These are phyloP conservation scores for Crocidura indochinensis DNA, from an alignment of 2,797 vertebrate genomes.

Conservation along the genomic window DNA sequence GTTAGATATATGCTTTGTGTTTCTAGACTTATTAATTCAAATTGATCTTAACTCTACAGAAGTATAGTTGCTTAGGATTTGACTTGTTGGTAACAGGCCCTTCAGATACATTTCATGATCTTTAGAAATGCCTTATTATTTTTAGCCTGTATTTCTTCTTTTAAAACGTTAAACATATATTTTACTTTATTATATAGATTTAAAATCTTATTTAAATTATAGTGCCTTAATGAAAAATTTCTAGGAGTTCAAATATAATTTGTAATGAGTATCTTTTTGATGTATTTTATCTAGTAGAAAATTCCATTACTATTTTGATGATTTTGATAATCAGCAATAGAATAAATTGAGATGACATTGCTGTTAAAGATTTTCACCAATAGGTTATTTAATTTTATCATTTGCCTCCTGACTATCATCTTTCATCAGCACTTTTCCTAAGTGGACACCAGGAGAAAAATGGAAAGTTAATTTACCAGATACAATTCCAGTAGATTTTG, in stretches of 20 bases:
- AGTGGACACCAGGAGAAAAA: conserved; percentile 80
- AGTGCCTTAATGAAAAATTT: background rate
- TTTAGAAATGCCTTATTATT: background rate
- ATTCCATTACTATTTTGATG: background rate
- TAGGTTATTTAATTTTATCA: background rate
- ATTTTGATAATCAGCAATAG: background rate
- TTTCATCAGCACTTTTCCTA: conserved; percentile 74
- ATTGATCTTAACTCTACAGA: background rate
- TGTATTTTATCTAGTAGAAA: background rate
- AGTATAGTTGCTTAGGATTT: background rate
- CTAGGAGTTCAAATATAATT: background rate
- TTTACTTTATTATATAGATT: background rate
- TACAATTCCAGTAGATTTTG: conserved; percentile 81
- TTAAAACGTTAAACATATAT: background rate
- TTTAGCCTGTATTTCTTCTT: background rate
- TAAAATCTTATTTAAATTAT: background rate
- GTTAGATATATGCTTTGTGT: background rate
- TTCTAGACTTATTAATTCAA: background rate
- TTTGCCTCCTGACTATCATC: conserved; percentile 33
- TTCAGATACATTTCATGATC: background rate
- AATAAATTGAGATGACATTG: background rate
- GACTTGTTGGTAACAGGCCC: background rate
- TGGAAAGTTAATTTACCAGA: conserved; percentile 83
- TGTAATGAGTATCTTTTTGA: background rate
- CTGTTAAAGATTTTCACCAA: background rate